Evolutionary conservation across 2,797 vertebrate species (phyloP), one percentile per base, ranked within the genome.

Genomic region (Acestrorhynchus altus): DNA sequence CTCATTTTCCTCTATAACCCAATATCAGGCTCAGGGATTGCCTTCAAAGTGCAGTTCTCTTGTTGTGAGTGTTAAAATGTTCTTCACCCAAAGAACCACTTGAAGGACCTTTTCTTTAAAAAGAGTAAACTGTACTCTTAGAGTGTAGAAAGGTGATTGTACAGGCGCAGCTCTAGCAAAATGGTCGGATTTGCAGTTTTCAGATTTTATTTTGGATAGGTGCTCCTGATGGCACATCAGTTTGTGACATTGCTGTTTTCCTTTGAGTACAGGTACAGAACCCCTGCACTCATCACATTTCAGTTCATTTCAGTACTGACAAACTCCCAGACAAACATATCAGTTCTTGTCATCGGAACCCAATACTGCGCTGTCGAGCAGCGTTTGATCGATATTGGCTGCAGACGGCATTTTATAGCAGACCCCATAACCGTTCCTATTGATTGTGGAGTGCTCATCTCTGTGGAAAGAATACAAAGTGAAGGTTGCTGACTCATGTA

Each of bases 371-470:
- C 63, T 49, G 26, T 78, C 66, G 75, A 68, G 75, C 66, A 49
- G 54, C 4, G 31, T 65, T 78, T 57, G 72, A 67, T 83, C 74
- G 69, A 83, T 83, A 64, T 28, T 42, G 31, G 52, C n/a, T 24
- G 60, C 72, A 49, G 57, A 64, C 47, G 40, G 61, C 51, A 57
- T 68, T 66, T 80, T 75, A 83, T 57, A 74, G 78, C 74, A 26
- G 46, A 69, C 69, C 68, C 42, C 13, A 73, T 57, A 81, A 79
- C 72, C 47, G 54, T 60, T 31, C 35, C 63, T 63, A 83, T 75
- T 75, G 79, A 83, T 69, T 69, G 52, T 46, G 68, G 11, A 24
- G 39, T 4, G 13, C 63, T 59, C 7, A 10, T 69, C 59, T 72
- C 78, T 49, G 66, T 74, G 60, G 46, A 60, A 49, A 31, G 65